Evolutionary conservation across 2,113 vertebrate genomes (phyloP).

Genomic region (Ornithorhynchus anatinus): DNA sequence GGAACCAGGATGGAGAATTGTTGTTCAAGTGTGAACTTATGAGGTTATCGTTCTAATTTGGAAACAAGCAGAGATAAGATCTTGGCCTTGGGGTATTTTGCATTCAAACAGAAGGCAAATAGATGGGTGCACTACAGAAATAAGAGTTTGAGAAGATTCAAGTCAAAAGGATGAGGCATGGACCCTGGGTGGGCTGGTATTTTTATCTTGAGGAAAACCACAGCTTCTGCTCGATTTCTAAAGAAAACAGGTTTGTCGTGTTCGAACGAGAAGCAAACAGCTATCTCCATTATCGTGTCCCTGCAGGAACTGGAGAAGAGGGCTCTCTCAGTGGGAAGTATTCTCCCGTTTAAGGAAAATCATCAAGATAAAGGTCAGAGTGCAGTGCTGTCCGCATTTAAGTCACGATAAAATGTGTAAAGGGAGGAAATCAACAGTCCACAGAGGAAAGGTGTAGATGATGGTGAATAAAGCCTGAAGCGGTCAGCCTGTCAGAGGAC

Average conservation of each 20-base stretch:
- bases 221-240: background rate
- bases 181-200: accelerated
- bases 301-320: background rate
- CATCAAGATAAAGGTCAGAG: constrained; percentile 7
- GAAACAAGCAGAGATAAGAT: background rate
- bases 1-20: no score
- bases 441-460: constrained; percentile 2
- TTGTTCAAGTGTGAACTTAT: background rate
- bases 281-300: background rate
- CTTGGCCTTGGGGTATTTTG: background rate
- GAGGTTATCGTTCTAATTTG: background rate
- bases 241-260: background rate
- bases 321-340: constrained; percentile 1
- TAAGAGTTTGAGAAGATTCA: background rate
- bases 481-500: no score
- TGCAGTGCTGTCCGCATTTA: background rate
- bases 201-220: constrained; percentile 9
- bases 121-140: background rate
- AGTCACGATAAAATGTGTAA: constrained; percentile 13
- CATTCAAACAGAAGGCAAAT: background rate
- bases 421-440: background rate
- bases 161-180: background rate
- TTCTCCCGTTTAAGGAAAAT: background rate
- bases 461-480: constrained; percentile 3
- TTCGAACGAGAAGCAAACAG: constrained; percentile 5